Percentiles rank a stretch among this genome's conserved stretches.
phyloP scores from a whole-genome alignment of 2,888 invertebrate species.

The Pseudococcus viburni region DNA sequence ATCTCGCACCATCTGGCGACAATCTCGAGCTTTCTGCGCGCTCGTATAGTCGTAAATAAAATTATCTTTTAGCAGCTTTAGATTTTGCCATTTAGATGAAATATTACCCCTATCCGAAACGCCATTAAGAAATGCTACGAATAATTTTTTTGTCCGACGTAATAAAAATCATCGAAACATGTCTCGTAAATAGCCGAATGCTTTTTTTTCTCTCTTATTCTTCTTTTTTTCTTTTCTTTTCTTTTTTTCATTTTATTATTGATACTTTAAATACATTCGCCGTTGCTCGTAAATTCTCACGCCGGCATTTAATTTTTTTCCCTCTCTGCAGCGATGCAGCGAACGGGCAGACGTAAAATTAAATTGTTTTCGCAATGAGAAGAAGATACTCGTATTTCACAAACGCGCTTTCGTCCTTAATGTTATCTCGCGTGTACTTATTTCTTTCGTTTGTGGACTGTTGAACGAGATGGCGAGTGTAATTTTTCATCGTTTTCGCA shows the following conservation, averaged over 20 bases:
- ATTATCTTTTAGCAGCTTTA: constrained; percentile 52
- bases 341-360: background rate
- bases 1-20: constrained; percentile 53
- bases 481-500: no score
- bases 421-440: background rate
- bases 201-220: background rate
- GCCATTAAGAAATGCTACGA: constrained; percentile 48
- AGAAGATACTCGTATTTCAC: constrained; percentile 18
- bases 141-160: constrained; percentile 45
- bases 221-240: background rate
- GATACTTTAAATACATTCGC: constrained; percentile 45
- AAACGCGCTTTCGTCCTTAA: background rate
- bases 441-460: background rate
- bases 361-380: constrained; percentile 15
- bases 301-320: constrained; percentile 47
- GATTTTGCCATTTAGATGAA: constrained; percentile 48
- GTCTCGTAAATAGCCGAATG: constrained; percentile 42
- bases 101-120: constrained; percentile 41
- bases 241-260: constrained; percentile 19
- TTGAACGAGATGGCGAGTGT: background rate
- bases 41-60: constrained; percentile 50
- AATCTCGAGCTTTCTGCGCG: constrained; percentile 42
- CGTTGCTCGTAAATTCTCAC: constrained; percentile 32
- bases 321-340: background rate
- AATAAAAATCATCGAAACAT: constrained; percentile 52